A percentile compares a stretch with the other conserved stretches of the same genome.
Evolutionary conservation across 2,888 invertebrate species (phyloP).

Genomic region (Auanema freiburgensis): DNA sequence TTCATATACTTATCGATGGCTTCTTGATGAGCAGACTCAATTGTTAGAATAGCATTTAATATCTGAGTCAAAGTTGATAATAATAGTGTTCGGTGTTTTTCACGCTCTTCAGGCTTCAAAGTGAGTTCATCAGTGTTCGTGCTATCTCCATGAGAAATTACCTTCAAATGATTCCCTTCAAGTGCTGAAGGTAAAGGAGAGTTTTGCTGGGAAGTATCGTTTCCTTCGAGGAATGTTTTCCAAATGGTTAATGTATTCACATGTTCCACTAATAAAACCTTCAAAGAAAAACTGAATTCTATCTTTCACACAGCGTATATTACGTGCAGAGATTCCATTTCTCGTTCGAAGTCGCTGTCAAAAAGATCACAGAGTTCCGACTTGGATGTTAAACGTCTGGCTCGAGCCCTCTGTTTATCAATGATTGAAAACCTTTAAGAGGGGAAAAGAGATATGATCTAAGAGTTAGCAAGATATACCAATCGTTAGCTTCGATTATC

Average conservation of each 20-base stretch:
- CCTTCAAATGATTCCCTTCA: conserved; percentile 15
- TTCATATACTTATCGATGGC: conserved; percentile 17
- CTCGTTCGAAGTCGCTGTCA: conserved; percentile 34
- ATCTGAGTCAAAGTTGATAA: conserved; percentile 27
- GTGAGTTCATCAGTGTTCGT: background rate
- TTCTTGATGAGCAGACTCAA: conserved; percentile 19
- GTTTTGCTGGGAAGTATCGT: conserved; percentile 15
- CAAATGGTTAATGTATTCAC: conserved; percentile 50
- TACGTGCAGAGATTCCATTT: conserved; percentile 39
- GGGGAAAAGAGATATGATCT: background rate
- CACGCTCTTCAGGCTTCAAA: conserved; percentile 18
- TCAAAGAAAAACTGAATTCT: conserved; percentile 8
- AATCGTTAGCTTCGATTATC: conserved; percentile 53
- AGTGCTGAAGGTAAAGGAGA: conserved; percentile 22
- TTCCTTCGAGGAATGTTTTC: conserved; percentile 38
- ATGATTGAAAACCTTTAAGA: conserved; percentile 31
- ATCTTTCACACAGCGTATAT: background rate
- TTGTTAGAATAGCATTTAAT: conserved; percentile 12
- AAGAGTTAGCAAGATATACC: conserved; percentile 30
- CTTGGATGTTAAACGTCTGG: conserved; percentile 14
- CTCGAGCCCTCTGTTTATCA: conserved; percentile 32
- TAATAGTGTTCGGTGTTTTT: conserved; percentile 28
- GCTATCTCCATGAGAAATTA: background rate
- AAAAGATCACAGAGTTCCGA: conserved; percentile 14
- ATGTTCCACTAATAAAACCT: conserved; percentile 40